A percentile compares a stretch with the other conserved stretches of the same genome.
These are phyloP conservation scores for Strigops habroptila DNA, from an alignment of 2,113 vertebrate species.

Conservation along the genomic window DNA sequence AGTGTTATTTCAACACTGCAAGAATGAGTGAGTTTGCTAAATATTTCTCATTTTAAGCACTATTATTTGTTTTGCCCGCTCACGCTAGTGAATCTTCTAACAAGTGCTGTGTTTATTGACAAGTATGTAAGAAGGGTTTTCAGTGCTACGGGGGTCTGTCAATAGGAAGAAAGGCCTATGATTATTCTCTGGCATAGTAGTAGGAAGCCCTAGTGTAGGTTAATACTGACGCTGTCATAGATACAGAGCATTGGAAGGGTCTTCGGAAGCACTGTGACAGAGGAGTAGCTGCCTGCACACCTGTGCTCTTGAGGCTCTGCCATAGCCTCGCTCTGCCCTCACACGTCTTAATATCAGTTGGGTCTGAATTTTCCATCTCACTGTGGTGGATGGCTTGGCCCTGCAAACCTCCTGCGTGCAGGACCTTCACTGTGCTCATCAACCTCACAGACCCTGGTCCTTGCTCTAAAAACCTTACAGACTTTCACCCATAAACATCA, in stretches of 20 bases:
- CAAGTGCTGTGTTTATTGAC: not conserved
- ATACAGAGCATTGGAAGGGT: not conserved
- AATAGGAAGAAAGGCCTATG: not conserved
- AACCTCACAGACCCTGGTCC: not conserved
- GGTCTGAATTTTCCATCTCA: not conserved
- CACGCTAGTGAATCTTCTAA: rapidly evolving
- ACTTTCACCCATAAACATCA: not conserved
- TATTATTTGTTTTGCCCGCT: not conserved
- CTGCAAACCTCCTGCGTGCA: not conserved
- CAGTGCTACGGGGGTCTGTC: not conserved
- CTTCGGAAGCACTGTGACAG: not conserved
- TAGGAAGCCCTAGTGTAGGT: not conserved
- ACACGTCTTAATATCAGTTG: not conserved
- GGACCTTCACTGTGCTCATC: not conserved
- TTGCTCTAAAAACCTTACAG: not conserved
- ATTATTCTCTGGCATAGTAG: not conserved
- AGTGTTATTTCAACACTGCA: not conserved
- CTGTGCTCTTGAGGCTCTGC: not conserved
- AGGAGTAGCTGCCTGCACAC: not conserved
- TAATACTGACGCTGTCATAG: not conserved
- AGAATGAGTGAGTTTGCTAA: not conserved
- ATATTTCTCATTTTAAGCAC: not conserved
- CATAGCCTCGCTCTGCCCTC: not conserved
- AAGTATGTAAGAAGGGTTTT: not conserved
- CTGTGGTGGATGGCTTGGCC: not conserved